A percentile compares a stretch with the other conserved stretches of the same genome.
phyloP scores from a whole-genome alignment of 2,888 invertebrate genomes.

The Margaritifera margaritifera region DNA sequence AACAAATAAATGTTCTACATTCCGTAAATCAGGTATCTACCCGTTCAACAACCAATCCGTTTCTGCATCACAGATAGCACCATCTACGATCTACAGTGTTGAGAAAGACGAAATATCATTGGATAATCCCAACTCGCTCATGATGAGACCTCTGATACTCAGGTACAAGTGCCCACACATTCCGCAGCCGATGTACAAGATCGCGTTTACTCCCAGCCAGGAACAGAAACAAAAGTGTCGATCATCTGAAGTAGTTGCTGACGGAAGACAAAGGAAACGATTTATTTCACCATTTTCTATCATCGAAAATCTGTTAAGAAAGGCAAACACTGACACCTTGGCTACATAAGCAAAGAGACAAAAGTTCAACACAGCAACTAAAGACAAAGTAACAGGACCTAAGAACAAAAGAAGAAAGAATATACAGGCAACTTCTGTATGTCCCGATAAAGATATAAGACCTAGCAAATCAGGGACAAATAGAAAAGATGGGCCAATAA shows the following conservation, averaged over 20 bases:
- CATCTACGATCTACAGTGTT: slow-evolving; percentile 14
- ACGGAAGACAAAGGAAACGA: slow-evolving; percentile 5
- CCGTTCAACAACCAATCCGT: slow-evolving; percentile 14
- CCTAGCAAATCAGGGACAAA: slow-evolving; percentile 3
- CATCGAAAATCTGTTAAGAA: slow-evolving; percentile 11
- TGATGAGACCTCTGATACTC: neutral
- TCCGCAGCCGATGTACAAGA: neutral
- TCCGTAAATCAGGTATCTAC: slow-evolving; percentile 20
- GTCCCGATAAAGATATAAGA: neutral
- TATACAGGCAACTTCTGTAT: no score
- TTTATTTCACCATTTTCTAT: slow-evolving; percentile 15
- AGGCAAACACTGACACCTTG: slow-evolving; percentile 9
- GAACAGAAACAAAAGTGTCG: neutral
- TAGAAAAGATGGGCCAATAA: slow-evolving; percentile 4
- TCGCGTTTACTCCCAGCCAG: neutral
- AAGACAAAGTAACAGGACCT: no score
- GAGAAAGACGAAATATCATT: neutral
- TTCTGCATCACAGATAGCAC: slow-evolving; percentile 5
- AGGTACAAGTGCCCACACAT: neutral
- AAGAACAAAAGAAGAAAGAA: no score
- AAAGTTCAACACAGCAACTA: no score
- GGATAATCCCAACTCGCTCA: neutral
- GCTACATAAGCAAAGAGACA: neutral
- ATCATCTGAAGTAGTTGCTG: neutral
- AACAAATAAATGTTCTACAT: slow-evolving; percentile 12